Base-by-base conservation (phyloP, 2,888 invertebrate species). In the Diaphora mendica region DNA sequence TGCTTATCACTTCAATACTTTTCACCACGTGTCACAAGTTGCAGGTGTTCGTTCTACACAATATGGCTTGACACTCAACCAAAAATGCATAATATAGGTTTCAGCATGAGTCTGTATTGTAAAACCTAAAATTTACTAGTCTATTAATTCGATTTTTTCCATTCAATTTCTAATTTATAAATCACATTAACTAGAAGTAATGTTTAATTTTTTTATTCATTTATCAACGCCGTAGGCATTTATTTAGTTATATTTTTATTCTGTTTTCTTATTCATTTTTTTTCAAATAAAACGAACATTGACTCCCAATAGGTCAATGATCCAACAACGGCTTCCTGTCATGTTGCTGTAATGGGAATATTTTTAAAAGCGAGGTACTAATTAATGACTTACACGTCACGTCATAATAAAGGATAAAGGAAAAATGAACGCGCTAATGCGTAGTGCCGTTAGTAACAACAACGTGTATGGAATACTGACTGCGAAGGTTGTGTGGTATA, bases 371-470 rank as follows among this genome's bases (percentile, higher is more conserved):
- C 48, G 33, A n/a, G 15, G 23, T 35, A 77, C 64, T 77, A 81
- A 82, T 85, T 76, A 77, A 65, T 62, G 59, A 13, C 62, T 42
- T 71, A 69, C 35, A 74, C 72, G 69, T 35, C 72, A 77, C 74
- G 77, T 76, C 71, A 77, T 75, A 68, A 73, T 83, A 83, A 86
- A 79, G 83, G 80, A 82, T 85, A 81, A 80, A 68, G 79, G 74
- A 83, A 85, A 85, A 84, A 82, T 83, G 76, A 70, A 71, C 74
- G 75, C 74, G 72, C 86, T 88, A 88, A 88, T 88, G 86, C 77
- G 68, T 74, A 76, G 76, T 79, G 82, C 85, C 88, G 83, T 88
- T 88, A 88, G 86, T 81, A 79, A 68, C 73, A 69, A 71, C 77
- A n/a, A 73, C 87, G 88, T 87, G 88, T 68, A 71, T 44, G 39